Evolutionary conservation across 2,113 vertebrate species (phyloP).

Genomic region (Serinus canaria): DNA sequence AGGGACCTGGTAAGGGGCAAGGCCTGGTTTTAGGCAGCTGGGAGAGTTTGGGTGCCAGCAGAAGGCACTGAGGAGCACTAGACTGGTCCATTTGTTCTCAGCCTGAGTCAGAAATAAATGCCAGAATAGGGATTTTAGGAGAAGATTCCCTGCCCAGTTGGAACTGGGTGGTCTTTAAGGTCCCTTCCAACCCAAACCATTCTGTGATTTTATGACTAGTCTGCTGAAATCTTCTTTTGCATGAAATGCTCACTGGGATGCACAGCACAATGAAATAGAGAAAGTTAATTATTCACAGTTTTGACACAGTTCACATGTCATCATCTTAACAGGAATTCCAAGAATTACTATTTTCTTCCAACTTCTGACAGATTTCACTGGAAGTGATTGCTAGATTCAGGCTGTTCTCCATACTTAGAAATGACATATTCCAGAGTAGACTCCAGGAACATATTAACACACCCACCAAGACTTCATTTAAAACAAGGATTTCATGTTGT

Average conservation of each 20-base stretch:
- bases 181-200: neutral
- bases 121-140: neutral
- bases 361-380: constrained; percentile 36
- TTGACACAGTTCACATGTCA: constrained; percentile 13
- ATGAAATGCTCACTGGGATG: neutral
- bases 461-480: neutral
- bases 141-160: neutral
- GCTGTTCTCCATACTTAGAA: neutral
- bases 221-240: neutral
- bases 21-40: neutral
- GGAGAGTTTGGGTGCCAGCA: neutral
- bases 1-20: constrained; percentile 86
- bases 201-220: neutral
- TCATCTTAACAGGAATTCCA: constrained; percentile 8
- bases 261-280: neutral
- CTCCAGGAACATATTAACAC: neutral
- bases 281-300: constrained; percentile 48
- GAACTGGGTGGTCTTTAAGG: neutral
- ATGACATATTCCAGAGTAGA: neutral
- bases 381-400: neutral
- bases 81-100: rapidly evolving
- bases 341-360: constrained; percentile 52
- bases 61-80: neutral
- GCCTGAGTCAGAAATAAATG: neutral
- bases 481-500: neutral